Evolutionary conservation across 2,888 invertebrate genomes (phyloP).

Genomic region (Lampropteryx suffumata): DNA sequence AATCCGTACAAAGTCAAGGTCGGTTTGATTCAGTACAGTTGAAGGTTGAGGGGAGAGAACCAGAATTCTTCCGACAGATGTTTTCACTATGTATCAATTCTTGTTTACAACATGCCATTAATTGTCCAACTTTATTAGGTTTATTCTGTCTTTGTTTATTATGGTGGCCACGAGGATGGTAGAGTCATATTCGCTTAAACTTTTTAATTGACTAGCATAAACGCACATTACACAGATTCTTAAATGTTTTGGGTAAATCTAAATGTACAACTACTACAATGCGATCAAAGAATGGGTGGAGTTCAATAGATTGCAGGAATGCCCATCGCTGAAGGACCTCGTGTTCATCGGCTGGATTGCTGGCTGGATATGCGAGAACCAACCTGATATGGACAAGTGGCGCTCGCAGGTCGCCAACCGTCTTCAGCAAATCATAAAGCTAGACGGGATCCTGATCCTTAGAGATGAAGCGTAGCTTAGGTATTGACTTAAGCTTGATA

Average conservation of each 20-base stretch:
- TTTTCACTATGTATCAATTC: background rate
- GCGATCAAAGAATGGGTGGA: constrained; percentile 94
- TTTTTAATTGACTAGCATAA: no score
- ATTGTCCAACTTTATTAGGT: no score
- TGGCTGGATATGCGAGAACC: constrained; percentile 86
- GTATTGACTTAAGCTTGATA: no score
- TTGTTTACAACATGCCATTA: background rate
- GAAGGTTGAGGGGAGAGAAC: constrained; percentile 26
- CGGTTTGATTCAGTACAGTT: constrained; percentile 43
- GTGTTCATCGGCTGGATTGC: constrained; percentile 92
- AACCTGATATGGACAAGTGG: constrained; percentile 86
- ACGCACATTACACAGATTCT: no score
- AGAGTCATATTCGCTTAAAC: no score
- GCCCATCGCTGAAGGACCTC: constrained; percentile 87
- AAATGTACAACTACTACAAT: no score
- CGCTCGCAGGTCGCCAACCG: constrained; percentile 86
- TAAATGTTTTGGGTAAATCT: no score
- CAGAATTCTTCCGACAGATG: constrained; percentile 14
- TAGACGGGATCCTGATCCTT: constrained; percentile 91
- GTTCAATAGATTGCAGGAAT: constrained; percentile 79
- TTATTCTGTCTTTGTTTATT: no score
- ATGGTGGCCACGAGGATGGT: no score
- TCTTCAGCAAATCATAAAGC: constrained; percentile 79
- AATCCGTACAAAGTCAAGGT: constrained; percentile 57
- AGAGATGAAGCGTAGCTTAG: constrained; percentile 61